Evolutionary conservation across 2,888 invertebrate species (phyloP), one percentile per base, ranked within the genome.

Genomic region (Corbicula japonica): DNA sequence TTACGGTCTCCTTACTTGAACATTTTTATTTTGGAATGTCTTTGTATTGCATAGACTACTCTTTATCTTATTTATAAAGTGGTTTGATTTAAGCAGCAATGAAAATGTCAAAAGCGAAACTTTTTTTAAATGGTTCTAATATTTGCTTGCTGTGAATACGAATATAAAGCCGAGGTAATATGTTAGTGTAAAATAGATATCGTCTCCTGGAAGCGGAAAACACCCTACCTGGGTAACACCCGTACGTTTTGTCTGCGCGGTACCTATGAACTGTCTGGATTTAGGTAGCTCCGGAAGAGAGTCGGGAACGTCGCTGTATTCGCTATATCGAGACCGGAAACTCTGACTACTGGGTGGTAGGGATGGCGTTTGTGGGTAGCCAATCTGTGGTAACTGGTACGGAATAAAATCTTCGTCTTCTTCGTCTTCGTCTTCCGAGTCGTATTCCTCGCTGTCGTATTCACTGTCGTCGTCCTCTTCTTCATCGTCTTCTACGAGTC

Each of bases 331-430:
- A 8, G 81, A 77, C 61, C 81, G 71, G 48, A 70, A 70, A 32
- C 81, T 77, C 54, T 72, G 71, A 58, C 77, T 77, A 41, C 81
- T 81, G 8, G 77, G 68, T n/a, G 81, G 81, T 15, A 75, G 63
- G 1, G 81, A 81, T 1, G 81, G 81, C 1, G 77, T 81, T n/a
- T 77, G 18, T 12, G 77, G 75, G 32, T 72, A 75, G 30, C 81
- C 81, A 34, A 81, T 81, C 32, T 77, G 66, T 12, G 81, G 81
- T 35, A 81, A 71, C 48, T 72, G 46, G 52, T 61, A 81, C 10
- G 81, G 81, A 4, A 81, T 68, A 56, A 72, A 81, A 46, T 75
- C 77, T 23, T 78, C 73, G 32, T 81, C 77, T 10, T 75, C 81
- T 10, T 68, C 68, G 1, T 81, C 77, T 21, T 72, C 72, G 0